A percentile compares a stretch with the other conserved stretches of the same genome.
Evolutionary conservation across 2,888 invertebrate genomes (phyloP).

Genomic region (Caenorhabditis imperialis): DNA sequence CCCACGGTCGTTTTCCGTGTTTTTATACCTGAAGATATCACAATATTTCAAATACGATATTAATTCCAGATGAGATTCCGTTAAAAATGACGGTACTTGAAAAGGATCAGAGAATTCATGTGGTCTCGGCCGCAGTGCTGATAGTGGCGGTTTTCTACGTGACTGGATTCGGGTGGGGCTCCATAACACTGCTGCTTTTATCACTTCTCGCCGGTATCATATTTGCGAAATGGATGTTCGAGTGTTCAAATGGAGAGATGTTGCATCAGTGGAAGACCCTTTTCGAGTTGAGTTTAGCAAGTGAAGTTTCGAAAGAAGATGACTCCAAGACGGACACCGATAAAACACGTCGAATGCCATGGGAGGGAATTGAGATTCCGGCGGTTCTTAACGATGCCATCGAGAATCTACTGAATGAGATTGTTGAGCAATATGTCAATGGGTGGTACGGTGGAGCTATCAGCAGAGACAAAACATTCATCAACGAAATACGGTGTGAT

Average conservation of each 20-base stretch:
- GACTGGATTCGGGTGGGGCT: conserved; percentile 26
- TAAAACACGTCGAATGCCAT: conserved; percentile 54
- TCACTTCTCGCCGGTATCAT: conserved; percentile 23
- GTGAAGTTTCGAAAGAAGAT: conserved; percentile 3
- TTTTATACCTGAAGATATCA: not conserved
- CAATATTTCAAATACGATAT: not conserved
- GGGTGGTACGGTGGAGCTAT: conserved; percentile 72
- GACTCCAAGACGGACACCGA: conserved; percentile 28
- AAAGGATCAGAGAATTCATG: conserved; percentile 36
- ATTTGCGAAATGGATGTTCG: conserved; percentile 43
- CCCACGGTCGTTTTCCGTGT: not conserved
- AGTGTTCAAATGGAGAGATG: conserved; percentile 48
- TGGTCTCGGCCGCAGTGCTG: conserved; percentile 33
- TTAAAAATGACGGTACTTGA: conserved; percentile 1
- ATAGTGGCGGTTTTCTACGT: conserved; percentile 27
- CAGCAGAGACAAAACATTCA: conserved; percentile 71
- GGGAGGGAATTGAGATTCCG: conserved; percentile 50
- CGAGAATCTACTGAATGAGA: conserved; percentile 68
- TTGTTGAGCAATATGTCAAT: conserved; percentile 73
- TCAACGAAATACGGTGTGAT: conserved; percentile 70
- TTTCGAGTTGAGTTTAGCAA: not conserved
- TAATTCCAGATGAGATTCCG: conserved; percentile 7
- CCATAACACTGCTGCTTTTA: not conserved
- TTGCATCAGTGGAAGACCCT: conserved; percentile 31
- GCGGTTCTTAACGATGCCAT: conserved; percentile 66